Evolutionary conservation across 1,140 invertebrate species (phyloP).

Genomic region (Metaphire vulgaris): DNA sequence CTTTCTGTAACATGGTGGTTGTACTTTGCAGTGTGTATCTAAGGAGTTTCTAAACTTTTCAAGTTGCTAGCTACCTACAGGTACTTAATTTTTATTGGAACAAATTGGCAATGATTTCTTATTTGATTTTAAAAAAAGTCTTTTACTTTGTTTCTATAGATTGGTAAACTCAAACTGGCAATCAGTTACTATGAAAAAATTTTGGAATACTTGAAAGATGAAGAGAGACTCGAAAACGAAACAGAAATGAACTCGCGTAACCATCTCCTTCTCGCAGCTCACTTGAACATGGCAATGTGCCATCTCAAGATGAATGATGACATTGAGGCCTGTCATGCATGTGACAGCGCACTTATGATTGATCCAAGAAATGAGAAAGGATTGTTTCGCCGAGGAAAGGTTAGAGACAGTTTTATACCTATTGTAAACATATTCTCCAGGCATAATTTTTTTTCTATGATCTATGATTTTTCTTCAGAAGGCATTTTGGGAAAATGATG

Average conservation of each 20-base stretch:
- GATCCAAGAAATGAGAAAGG: constrained; percentile 80
- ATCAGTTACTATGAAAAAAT: constrained; percentile 80
- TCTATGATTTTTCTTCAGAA: too few species aligned
- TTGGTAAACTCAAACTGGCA: constrained; percentile 66
- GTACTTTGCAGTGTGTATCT: too few species aligned
- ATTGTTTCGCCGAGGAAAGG: constrained; percentile 76
- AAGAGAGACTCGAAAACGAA: constrained; percentile 48
- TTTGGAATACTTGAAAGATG: constrained; percentile 56
- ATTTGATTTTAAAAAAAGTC: too few species aligned
- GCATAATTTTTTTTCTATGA: too few species aligned
- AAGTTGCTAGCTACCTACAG: too few species aligned
- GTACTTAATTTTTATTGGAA: too few species aligned
- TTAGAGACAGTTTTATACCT: too few species aligned
- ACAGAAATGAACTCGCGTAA: constrained; percentile 57
- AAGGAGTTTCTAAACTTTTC: too few species aligned
- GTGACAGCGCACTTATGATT: constrained; percentile 66
- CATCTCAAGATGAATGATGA: constrained; percentile 71
- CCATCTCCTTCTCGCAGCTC: constrained; percentile 62
- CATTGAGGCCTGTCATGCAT: constrained; percentile 62
- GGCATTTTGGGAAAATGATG: too few species aligned
- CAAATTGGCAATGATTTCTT: too few species aligned
- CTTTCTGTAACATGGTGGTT: too few species aligned
- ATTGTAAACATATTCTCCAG: too few species aligned
- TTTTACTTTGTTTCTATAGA: background rate
- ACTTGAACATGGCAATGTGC: constrained; percentile 79